phyloP scores from a whole-genome alignment of 30 jellyfish, hydroid and myxozoan species.

The Hydra vulgaris region DNA sequence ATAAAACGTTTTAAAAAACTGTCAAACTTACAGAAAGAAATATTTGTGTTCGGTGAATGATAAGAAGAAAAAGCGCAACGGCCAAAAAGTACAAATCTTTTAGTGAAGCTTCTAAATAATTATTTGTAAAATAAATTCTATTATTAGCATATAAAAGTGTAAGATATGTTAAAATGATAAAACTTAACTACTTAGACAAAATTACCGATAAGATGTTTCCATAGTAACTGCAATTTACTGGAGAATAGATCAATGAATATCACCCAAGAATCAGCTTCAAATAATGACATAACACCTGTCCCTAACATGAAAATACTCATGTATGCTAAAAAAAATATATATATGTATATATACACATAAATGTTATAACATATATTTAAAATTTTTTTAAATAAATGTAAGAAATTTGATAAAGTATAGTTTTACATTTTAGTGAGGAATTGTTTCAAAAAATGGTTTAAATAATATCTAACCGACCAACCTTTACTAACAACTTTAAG shows the following conservation, averaged over 20 bases:
- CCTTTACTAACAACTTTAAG: conserved; percentile 76
- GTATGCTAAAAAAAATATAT: conserved; percentile 39
- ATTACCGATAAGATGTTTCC: conserved; percentile 91
- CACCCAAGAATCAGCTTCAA: conserved; percentile 88
- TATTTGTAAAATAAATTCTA: no score
- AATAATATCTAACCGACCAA: neutral
- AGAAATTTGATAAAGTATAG: no score
- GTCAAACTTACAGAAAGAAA: conserved; percentile 67
- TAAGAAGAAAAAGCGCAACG: conserved; percentile 80
- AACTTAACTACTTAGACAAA: neutral
- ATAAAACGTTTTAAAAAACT: neutral
- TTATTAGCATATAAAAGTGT: neutral
- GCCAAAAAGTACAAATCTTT: conserved; percentile 91
- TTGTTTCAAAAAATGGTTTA: no score
- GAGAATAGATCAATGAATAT: conserved; percentile 60
- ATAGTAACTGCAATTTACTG: conserved; percentile 61
- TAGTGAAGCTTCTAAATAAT: conserved; percentile 80
- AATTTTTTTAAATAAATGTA: no score
- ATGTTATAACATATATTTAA: no score
- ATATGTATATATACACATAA: no score
- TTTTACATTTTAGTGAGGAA: no score
- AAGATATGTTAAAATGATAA: neutral
- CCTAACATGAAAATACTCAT: conserved; percentile 83
- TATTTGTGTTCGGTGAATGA: conserved; percentile 89
- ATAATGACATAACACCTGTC: conserved; percentile 84